Evolutionary conservation across 2,888 invertebrate species (phyloP), one percentile per base, ranked within the genome.

Genomic region (Drosophila rubida): DNA sequence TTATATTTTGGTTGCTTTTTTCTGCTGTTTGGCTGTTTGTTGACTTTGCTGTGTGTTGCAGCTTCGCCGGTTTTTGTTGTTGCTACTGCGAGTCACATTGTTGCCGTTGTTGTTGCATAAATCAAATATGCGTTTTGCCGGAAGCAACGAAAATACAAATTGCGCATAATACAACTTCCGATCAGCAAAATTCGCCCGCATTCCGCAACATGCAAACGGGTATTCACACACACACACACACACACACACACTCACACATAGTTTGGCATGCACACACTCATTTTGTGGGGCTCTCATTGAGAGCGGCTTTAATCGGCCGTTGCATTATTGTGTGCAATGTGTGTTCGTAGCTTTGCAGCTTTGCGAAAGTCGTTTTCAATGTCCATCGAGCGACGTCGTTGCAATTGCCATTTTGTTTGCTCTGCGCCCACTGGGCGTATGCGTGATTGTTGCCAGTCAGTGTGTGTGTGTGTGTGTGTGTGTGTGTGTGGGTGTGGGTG

Each of bases 121-220:
- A 84, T 54, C 42, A 44, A 80, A 81, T 70, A 59, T 75, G 65
- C 68, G 22, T 46, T 54, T 54, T 44, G 54, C 80, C 81, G 78
- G 78, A 83, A 80, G 72, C 69, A 54, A 42, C 22, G 54, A 61
- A 73, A 65, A 63, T 69, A 84, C 75, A 78, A 84, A 87, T 84
- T 81, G 73, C 73, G 76, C 73, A 80, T 78, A 77, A 75, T 75
- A 66, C 68, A 75, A 75, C 81, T 69, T 84, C 63, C 81, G 87
- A 66, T 83, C 66, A 64, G 48, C 77, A 59, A 66, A 68, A 32
- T 32, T 32, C 30, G 30, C 30, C 11, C 11, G 2, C 30, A n/a
- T 30, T 11, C n/a, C 30, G 1, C n/a, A 11, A 1, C 57, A 69
- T 45, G 66, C 57, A 51, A 53, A 48, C n/a, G 16, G 13, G 23